These are phyloP conservation scores for Saccopteryx bilineata DNA, from an alignment of 2,113 vertebrate genomes.

Conservation along the genomic window DNA sequence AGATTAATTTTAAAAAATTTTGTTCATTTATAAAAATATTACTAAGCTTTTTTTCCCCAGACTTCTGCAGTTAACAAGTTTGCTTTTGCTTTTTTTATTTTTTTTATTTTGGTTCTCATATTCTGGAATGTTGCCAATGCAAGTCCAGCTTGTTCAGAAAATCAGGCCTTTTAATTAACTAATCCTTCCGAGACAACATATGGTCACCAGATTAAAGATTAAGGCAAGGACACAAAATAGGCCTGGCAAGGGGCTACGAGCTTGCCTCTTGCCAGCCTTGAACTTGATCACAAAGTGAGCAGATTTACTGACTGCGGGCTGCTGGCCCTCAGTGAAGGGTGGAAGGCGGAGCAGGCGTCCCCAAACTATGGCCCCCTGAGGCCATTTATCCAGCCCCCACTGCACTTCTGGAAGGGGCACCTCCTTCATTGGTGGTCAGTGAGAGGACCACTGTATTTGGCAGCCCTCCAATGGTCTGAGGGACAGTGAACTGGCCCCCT, in stretches of 20 bases:
- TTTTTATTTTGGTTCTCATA: not conserved
- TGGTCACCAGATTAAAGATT: slow-evolving; percentile 70
- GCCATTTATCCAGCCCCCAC: no score
- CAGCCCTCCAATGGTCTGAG: no score
- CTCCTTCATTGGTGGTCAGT: no score
- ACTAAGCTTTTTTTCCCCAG: slow-evolving; percentile 20
- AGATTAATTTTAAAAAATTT: not conserved
- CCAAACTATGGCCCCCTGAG: no score
- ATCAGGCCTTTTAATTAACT: slow-evolving; percentile 63
- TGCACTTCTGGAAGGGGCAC: no score
- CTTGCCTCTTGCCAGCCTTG: not conserved
- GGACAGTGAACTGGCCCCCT: no score
- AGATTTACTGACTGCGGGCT: not conserved
- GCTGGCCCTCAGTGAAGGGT: not conserved
- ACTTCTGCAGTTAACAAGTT: not conserved
- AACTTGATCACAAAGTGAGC: not conserved
- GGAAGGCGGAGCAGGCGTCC: no score
- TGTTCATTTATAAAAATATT: not conserved
- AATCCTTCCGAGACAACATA: slow-evolving; percentile 66
- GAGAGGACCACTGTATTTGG: no score
- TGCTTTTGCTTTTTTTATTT: not conserved
- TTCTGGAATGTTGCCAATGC: not conserved
- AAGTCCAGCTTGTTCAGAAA: slow-evolving; percentile 33
- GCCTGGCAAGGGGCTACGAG: not conserved
- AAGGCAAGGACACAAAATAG: not conserved